Conservation (phyloP, 2,888 invertebrate species). For the Aleiodes testaceus region DNA sequence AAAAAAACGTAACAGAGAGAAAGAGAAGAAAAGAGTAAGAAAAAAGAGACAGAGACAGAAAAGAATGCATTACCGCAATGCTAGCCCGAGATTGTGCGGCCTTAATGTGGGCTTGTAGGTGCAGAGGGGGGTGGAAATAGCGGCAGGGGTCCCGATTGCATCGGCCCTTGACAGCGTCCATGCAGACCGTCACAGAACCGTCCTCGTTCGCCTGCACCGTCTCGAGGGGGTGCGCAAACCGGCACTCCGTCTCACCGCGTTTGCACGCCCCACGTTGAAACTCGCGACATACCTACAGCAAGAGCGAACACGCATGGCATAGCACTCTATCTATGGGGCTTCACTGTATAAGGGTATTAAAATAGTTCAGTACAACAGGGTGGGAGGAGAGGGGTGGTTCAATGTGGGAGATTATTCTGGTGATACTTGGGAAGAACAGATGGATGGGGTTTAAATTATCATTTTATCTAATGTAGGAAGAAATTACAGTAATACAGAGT, state of each 20-base stretch:
- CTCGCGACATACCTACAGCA: slow-evolving; percentile 96
- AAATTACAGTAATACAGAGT: too few species aligned
- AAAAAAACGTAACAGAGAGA: slow-evolving; percentile 47
- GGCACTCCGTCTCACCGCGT: slow-evolving; percentile 97
- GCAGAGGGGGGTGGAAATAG: slow-evolving; percentile 99
- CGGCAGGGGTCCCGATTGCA: slow-evolving; percentile 99
- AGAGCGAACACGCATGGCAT: slow-evolving; percentile 74
- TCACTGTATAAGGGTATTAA: slow-evolving; percentile 36
- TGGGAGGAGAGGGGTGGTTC: slow-evolving; percentile 23
- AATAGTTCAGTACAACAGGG: slow-evolving; percentile 36
- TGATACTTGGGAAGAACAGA: slow-evolving; percentile 39
- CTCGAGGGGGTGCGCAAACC: slow-evolving; percentile 98
- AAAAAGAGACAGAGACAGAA: slow-evolving; percentile 67
- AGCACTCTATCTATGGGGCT: slow-evolving; percentile 72
- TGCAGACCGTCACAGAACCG: slow-evolving; percentile 99
- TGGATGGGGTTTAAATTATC: background rate
- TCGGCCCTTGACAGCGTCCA: slow-evolving; percentile 99
- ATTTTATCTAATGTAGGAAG: too few species aligned
- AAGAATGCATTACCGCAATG: slow-evolving; percentile 74
- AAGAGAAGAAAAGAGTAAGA: slow-evolving; percentile 60
- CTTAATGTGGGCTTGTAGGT: slow-evolving; percentile 99
- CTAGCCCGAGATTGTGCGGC: slow-evolving; percentile 92
- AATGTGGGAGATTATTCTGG: slow-evolving; percentile 26
- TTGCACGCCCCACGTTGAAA: slow-evolving; percentile 99
- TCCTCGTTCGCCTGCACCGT: slow-evolving; percentile 97